Base-by-base conservation (phyloP, 2,888 invertebrate species). In the Carterocephalus palaemon region DNA sequence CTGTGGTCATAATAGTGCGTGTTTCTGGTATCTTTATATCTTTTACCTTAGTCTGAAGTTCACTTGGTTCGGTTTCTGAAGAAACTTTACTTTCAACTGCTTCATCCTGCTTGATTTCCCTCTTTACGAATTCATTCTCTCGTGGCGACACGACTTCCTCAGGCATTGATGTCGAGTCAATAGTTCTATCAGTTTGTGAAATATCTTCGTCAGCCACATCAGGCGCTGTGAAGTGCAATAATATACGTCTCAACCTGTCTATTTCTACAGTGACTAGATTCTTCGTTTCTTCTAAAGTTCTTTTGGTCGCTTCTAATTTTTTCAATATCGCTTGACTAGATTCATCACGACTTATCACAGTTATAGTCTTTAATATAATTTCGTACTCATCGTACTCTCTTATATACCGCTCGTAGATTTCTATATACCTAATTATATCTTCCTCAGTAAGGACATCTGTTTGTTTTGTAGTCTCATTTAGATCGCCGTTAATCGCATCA, bases 91-190 rank as follows among this genome's bases (percentile, higher is more conserved):
- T 53, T 4, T 46, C 23, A 9, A 48, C 3, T 46, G 60, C 56
- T 46, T 64, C 61, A 52, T 64, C 57, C 6, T 17, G 5, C 8
- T 16, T 13, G 8, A 58, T 45, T 20, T 56, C 58, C 47, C 59
- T 61, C 50, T 66, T 58, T 2, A 61, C 52, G 17, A 62, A 52
- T 47, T 68, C 64, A 12, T 49, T 55, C 51, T 73, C 70, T 58
- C 72, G 71, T 6, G 80, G 77, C 16, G 76, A 72, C 10, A 88
- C 85, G 59, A 91, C 88, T 73, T 92, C 92, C 68, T 92, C 91
- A 1, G 92, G 92, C 90, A 92, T 92, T 40, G 92, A 91, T 32
- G 89, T 88, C 0, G 92, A 92, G 70, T 92, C 92, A 32, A 92
- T 88, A 3, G 92, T 92, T 52, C 88, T 81, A 57, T 90, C 90